Evolutionary conservation across 2,888 invertebrate species (phyloP), one percentile per base, ranked within the genome.

Genomic region (Azorinus chamasolen): DNA sequence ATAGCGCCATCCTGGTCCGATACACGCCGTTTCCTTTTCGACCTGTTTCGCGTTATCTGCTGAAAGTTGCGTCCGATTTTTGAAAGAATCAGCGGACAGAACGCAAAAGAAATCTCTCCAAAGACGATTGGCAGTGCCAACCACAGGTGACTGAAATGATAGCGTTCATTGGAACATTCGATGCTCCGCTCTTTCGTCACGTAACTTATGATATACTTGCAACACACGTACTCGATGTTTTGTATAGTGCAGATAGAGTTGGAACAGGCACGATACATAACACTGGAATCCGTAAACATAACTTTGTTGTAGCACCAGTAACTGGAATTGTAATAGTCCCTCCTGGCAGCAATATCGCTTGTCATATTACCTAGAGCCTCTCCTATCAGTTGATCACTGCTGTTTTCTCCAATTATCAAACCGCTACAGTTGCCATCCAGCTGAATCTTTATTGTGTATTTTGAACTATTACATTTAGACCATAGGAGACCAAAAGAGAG

Each of bases 181-280:
- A 77, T 59, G 2, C 1, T 24, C 37, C 71, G 57, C 18, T 57
- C 57, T 27, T 32, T 58, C 2, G 53, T 32, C 2, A 48, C 22
- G 5, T 51, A 46, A 46, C 45, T 18, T 5, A 59, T 46, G 10
- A 24, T 2, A 51, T 50, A 77, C 46, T 46, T 71, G 24, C 77
- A 77, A 37, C 77, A 77, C 20, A 39, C 41, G 43, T 72, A 77
- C 45, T 68, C 77, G 51, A 77, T 39, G 18, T 71, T 77, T 61
- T 77, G 77, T 22, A 77, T 45, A 1, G 71, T 63, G 25, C 77
- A 77, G 4, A 77, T 43, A 3, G 63, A 51, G 54, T 77, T 66
- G 32, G 53, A 48, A 37, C 77, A 77, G 22, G 58, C 54, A n/a
- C 10, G 24, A 41, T 72, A 72, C 0, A 72, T 5, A n/a, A 32